A percentile compares a stretch with the other conserved stretches of the same genome.
Conservation (phyloP, 2,797 vertebrate species). For the Salmo trutta region DNA sequence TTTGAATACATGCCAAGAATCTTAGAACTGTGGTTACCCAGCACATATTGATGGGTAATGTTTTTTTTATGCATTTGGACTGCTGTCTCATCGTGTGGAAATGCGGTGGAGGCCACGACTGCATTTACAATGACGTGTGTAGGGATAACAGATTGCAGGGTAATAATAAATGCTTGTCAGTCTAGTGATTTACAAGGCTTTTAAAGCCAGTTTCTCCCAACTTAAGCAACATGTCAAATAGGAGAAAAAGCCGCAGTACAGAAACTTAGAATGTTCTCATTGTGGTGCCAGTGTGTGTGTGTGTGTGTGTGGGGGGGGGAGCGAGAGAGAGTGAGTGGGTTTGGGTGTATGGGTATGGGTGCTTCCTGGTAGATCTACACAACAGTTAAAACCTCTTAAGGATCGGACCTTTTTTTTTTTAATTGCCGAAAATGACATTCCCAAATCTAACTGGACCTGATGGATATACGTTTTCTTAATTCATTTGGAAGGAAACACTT, state of each 20-base stretch:
- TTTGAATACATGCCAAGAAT: background rate
- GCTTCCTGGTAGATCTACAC: conserved; percentile 17
- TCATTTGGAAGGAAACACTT: no score
- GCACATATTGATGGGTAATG: conserved; percentile 8
- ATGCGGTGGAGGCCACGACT: conserved; percentile 19
- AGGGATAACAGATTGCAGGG: conserved; percentile 17
- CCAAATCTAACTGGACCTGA: no score
- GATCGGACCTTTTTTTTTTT: no score
- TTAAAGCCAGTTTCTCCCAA: conserved; percentile 7
- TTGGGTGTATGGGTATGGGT: background rate
- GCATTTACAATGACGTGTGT: conserved; percentile 14
- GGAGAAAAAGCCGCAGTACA: conserved; percentile 15
- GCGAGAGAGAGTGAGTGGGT: no score
- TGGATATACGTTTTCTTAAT: no score
- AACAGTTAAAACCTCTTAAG: conserved; percentile 1
- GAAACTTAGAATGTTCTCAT: background rate
- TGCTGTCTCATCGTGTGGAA: conserved; percentile 26
- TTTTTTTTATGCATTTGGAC: background rate
- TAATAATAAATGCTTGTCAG: conserved; percentile 31
- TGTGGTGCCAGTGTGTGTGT: background rate
- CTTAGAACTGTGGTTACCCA: background rate
- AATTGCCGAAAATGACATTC: no score
- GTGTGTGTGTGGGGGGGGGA: no score
- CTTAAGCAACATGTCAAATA: conserved; percentile 27
- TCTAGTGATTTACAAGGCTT: conserved; percentile 19